Base-by-base conservation (phyloP, 2,888 invertebrate genomes). In the Oligia fasciuncula region DNA sequence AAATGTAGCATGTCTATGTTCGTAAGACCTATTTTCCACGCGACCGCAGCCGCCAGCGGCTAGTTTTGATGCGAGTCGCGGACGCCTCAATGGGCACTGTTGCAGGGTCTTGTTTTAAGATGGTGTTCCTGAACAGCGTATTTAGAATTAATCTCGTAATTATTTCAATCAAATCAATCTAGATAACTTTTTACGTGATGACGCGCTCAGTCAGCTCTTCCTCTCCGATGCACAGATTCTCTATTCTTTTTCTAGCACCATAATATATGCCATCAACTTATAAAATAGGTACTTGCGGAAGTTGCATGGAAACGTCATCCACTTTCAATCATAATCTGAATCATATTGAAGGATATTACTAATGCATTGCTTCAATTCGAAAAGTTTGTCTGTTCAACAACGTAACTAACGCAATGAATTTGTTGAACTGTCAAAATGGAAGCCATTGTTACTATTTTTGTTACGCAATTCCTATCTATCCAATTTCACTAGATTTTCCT, bases 1-100 rank as follows among this genome's bases (percentile, higher is more conserved):
- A 49, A 79, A 65, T 54, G n/a, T n/a, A 70, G 40, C 49, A 49
- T 29, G 43, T 23, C 60, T 69, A 51, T 51, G 3, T 4, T 65
- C 29, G 35, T 35, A 60, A 79, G 65, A 43, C 35, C 14, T 49
- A 66, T 73, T 65, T 73, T 57, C 40, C 13, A 13, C 29, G 8
- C 29, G 35, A 81, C 51, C 67, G 46, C 75, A 82, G 35, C 0
- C 40, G 35, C 35, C 19, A 19, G n/a, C 14, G 63, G 35, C 19
- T 57, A 43, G 49, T 23, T 40, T n/a, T 35, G n/a, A 46, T 63
- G 40, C 35, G 35, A 11, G 11, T 46, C 17, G 17, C 46, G 11
- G 46, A 14, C 54, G 13, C 29, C 19, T 4, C 14, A n/a, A 9
- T 35, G 2, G 51, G n/a, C 29, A 62, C 5, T 60, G 60, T 60